Percentiles rank a stretch among this genome's conserved stretches.
These are phyloP conservation scores for Phalacrocorax aristotelis DNA, from an alignment of 2,113 vertebrate species.

Conservation along the genomic window DNA sequence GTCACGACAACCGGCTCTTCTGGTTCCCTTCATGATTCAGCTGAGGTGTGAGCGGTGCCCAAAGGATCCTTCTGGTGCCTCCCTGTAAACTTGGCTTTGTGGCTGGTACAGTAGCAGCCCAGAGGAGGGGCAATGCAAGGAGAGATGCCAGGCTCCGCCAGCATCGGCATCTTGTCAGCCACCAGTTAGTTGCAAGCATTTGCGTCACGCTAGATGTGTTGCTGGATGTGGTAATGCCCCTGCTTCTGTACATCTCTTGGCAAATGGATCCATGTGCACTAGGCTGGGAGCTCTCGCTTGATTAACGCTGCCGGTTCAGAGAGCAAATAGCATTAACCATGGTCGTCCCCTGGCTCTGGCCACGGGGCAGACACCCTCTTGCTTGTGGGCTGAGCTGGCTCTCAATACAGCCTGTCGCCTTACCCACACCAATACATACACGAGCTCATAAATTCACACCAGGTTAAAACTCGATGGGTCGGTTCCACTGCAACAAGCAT, in stretches of 20 bases:
- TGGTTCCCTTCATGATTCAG: conserved; percentile 50
- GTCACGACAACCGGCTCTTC: conserved; percentile 47
- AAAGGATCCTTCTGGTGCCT: conserved; percentile 9
- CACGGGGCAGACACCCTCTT: neutral
- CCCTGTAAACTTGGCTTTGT: neutral
- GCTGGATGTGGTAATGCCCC: neutral
- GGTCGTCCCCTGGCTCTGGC: neutral
- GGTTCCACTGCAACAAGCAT: neutral
- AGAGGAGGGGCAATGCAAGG: neutral
- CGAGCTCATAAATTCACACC: neutral
- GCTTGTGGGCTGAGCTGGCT: neutral
- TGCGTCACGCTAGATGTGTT: neutral
- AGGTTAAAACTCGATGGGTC: neutral
- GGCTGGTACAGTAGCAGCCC: neutral
- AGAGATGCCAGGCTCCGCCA: neutral
- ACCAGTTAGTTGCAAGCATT: neutral
- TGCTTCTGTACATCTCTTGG: neutral
- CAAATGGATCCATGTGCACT: neutral
- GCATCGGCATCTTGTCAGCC: neutral
- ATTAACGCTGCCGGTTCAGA: neutral
- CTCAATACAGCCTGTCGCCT: neutral
- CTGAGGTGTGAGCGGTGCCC: conserved; percentile 20
- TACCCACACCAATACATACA: neutral
- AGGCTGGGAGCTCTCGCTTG: neutral
- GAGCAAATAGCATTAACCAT: neutral